These are phyloP conservation scores for Acanthurus lineatus DNA, from an alignment of 2,797 vertebrate genomes.

Conservation along the genomic window DNA sequence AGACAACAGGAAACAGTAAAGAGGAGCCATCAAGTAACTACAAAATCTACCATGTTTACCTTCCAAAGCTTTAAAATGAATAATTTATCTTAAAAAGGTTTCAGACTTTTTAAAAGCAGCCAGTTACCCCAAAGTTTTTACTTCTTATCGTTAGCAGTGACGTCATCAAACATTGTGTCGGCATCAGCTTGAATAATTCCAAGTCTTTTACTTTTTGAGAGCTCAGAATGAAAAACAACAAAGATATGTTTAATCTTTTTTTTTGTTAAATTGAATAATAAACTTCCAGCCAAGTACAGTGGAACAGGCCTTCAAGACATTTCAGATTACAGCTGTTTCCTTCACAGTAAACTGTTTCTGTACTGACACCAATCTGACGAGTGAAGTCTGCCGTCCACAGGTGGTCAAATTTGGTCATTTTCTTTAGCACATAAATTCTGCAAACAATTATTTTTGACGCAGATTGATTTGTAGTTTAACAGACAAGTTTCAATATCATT, in stretches of 20 bases:
- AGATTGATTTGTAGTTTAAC: too few species aligned
- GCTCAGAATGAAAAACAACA: not conserved
- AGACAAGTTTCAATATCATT: too few species aligned
- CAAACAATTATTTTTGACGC: too few species aligned
- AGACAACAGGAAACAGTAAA: not conserved
- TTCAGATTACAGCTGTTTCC: not conserved
- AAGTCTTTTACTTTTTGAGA: not conserved
- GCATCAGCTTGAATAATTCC: not conserved
- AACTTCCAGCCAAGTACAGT: conserved; percentile 2
- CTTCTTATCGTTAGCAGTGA: not conserved
- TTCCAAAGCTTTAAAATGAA: conserved; percentile 15
- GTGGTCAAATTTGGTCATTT: too few species aligned
- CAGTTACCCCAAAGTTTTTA: not conserved
- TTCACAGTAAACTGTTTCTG: not conserved
- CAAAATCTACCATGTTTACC: not conserved
- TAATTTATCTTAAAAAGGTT: conserved; percentile 5
- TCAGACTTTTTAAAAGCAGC: conserved; percentile 11
- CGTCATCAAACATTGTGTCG: not conserved
- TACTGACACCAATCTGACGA: not conserved
- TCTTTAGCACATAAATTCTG: too few species aligned
- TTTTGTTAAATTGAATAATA: not conserved
- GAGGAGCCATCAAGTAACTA: not conserved
- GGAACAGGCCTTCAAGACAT: conserved; percentile 3
- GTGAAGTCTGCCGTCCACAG: not conserved
- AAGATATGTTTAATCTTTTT: not conserved